A percentile compares a stretch with the other conserved stretches of the same genome.
Conservation (phyloP, 2,113 vertebrate species). For the Peromyscus polionotus region DNA sequence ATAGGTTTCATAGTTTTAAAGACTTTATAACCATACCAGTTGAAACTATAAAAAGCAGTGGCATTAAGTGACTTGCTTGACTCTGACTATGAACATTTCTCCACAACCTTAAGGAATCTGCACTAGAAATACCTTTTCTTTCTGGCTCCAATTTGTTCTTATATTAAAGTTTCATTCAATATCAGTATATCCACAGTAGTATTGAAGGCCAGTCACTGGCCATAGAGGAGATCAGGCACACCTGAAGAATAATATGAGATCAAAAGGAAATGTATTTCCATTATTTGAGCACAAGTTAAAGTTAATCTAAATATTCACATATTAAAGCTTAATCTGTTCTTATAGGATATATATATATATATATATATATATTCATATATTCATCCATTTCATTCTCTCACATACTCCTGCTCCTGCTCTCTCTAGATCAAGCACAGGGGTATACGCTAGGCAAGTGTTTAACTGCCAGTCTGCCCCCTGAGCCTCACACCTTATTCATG, state of each 20-base stretch:
- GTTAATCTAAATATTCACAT: neutral
- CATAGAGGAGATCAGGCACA: too few relatives aligned
- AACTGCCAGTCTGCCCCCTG: too few relatives aligned
- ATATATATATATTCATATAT: neutral
- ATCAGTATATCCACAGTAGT: neutral
- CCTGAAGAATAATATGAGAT: neutral
- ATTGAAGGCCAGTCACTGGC: neutral
- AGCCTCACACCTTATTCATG: neutral
- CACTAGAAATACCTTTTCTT: neutral
- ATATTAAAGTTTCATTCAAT: neutral
- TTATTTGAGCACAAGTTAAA: neutral
- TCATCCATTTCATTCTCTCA: neutral
- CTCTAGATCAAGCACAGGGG: neutral
- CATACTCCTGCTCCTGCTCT: neutral
- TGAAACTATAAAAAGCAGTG: neutral
- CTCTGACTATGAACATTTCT: neutral
- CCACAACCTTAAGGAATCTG: neutral
- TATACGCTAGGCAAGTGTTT: neutral
- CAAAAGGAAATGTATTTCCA: neutral
- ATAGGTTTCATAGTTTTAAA: neutral
- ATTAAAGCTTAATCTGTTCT: neutral
- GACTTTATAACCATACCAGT: neutral
- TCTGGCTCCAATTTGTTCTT: neutral
- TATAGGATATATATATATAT: neutral
- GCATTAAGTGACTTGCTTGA: neutral